Evolutionary conservation across 2,797 vertebrate species (phyloP).

Genomic region (Sebastes cheni): DNA sequence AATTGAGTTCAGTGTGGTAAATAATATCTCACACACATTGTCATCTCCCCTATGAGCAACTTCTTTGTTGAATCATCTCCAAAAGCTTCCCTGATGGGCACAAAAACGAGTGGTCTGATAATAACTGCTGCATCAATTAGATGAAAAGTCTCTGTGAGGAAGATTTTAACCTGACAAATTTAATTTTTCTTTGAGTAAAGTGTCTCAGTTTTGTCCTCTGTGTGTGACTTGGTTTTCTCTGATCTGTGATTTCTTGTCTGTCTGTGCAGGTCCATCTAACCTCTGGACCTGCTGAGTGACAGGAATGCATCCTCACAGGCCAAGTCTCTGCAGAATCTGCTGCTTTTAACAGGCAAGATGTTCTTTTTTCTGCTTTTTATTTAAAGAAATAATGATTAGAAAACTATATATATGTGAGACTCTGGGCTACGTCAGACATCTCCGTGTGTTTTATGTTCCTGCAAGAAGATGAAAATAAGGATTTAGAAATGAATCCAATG

Average conservation of each 20-base stretch:
- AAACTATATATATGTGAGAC: not conserved
- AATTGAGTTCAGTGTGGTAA: not conserved
- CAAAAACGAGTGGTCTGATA: not conserved
- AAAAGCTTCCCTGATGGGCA: not conserved
- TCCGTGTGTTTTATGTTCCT: not conserved
- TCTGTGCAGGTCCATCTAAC: slow-evolving; percentile 18
- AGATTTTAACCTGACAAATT: not conserved
- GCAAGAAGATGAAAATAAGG: not conserved
- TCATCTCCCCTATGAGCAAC: not conserved
- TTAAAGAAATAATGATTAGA: not conserved
- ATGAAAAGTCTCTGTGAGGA: too few species aligned
- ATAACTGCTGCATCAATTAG: not conserved
- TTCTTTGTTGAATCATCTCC: not conserved
- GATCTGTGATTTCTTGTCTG: not conserved
- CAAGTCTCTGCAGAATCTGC: not conserved
- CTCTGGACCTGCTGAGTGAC: slow-evolving; percentile 46
- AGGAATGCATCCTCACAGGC: slow-evolving; percentile 24
- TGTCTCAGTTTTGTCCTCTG: not conserved
- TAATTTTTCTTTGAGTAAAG: not conserved
- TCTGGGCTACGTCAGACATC: not conserved
- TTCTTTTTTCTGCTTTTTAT: not conserved
- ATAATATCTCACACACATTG: not conserved
- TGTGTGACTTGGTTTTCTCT: not conserved
- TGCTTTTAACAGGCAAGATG: not conserved
- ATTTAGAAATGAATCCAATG: too few species aligned